These are phyloP conservation scores for Cheilosia impressa DNA, from an alignment of 2,888 invertebrate species.

Conservation along the genomic window DNA sequence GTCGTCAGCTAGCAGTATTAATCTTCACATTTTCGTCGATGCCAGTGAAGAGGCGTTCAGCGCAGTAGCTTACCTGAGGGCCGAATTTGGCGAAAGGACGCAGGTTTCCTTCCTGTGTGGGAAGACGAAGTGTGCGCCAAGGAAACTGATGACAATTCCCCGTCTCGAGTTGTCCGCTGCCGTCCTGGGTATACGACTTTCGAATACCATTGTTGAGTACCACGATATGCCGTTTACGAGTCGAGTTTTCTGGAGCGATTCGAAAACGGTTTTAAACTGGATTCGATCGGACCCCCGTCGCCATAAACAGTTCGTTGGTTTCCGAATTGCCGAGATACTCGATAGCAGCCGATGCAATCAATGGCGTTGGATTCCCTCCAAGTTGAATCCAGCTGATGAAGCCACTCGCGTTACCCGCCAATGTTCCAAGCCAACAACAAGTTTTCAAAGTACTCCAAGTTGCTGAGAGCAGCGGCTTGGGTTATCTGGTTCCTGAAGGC, in stretches of 20 bases:
- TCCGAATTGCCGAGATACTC: neutral
- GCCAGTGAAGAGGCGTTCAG: conserved; percentile 1
- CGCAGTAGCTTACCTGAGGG: neutral
- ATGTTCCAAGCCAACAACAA: neutral
- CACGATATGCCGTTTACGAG: too few species aligned
- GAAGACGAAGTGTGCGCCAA: neutral
- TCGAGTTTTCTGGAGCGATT: too few species aligned
- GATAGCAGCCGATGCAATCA: neutral
- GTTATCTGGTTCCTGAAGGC: neutral
- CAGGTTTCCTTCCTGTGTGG: neutral
- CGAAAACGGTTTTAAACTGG: too few species aligned
- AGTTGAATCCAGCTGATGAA: neutral
- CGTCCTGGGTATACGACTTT: too few species aligned
- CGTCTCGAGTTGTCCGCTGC: too few species aligned
- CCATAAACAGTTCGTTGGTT: too few species aligned
- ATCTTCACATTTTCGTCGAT: neutral
- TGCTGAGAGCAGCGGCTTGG: too few species aligned
- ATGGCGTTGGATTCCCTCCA: neutral
- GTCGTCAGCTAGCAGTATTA: neutral
- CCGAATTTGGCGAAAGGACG: neutral
- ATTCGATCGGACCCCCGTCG: too few species aligned
- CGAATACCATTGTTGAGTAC: too few species aligned
- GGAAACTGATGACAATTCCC: neutral
- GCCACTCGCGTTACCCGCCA: neutral
- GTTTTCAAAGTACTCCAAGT: too few species aligned